These are phyloP conservation scores for Pandemis heparana DNA, from an alignment of 2,888 invertebrate genomes.

Conservation along the genomic window DNA sequence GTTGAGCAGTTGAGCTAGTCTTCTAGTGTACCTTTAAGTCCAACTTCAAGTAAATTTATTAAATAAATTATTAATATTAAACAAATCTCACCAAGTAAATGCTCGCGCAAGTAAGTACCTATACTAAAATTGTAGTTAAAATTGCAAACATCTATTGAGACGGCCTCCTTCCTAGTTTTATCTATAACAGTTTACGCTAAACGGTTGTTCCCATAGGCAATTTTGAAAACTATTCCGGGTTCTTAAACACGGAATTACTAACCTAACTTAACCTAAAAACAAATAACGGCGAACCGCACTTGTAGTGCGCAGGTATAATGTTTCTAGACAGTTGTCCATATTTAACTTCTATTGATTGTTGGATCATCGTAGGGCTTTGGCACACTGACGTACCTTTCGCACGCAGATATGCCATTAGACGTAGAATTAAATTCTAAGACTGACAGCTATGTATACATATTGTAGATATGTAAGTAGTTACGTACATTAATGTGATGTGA, in stretches of 20 bases:
- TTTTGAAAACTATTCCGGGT: constrained; percentile 55
- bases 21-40: too few species aligned
- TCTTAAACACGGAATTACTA: constrained; percentile 50
- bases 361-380: constrained; percentile 48
- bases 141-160: constrained; percentile 15
- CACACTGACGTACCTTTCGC: constrained; percentile 42
- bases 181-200: constrained; percentile 28
- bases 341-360: constrained; percentile 59
- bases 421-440: too few species aligned
- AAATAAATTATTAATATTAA: too few species aligned
- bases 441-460: too few species aligned
- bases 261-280: constrained; percentile 57
- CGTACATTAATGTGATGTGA: too few species aligned
- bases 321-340: constrained; percentile 20
- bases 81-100: too few species aligned
- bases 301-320: constrained; percentile 49
- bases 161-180: constrained; percentile 10
- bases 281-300: constrained; percentile 57
- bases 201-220: constrained; percentile 36
- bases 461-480: too few species aligned
- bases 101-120: background rate
- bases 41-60: too few species aligned
- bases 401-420: background rate
- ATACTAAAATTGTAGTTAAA: constrained; percentile 12
- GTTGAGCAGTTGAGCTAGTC: background rate